Conservation (phyloP, 2,113 vertebrate genomes). For the Chloropsis hardwickii region DNA sequence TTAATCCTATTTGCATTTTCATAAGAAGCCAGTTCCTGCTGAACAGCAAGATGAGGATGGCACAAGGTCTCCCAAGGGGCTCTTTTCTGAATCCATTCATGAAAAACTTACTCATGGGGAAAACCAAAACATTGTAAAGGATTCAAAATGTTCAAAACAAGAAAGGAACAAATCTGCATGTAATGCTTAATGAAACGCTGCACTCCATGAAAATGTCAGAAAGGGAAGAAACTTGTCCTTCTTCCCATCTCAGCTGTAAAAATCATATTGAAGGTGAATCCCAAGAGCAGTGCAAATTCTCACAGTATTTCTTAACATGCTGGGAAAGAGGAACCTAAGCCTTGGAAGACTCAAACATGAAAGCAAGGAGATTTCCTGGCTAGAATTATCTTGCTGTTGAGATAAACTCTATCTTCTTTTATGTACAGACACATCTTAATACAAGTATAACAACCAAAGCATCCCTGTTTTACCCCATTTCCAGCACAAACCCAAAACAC, state of each 20-base stretch:
- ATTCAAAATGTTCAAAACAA: neutral
- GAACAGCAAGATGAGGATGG: neutral
- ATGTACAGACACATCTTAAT: neutral
- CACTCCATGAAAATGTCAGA: neutral
- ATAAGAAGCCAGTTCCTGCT: neutral
- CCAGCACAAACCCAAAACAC: neutral
- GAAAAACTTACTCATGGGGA: neutral
- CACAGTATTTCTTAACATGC: neutral
- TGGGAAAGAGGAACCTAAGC: neutral
- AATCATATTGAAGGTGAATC: neutral
- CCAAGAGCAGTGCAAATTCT: neutral
- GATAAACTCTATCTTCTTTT: neutral
- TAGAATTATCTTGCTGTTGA: neutral
- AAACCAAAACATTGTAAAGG: neutral
- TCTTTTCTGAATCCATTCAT: neutral
- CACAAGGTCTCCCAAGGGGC: neutral
- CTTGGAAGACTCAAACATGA: neutral
- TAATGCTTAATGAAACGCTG: neutral
- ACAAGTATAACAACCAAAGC: neutral
- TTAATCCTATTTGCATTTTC: constrained; percentile 24
- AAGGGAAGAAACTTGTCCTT: neutral
- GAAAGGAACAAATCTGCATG: neutral
- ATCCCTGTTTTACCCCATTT: neutral
- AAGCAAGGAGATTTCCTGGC: neutral
- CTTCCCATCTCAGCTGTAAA: neutral